Base-by-base conservation (phyloP, 2,888 invertebrate genomes). In the Calliphora vomitoria region DNA sequence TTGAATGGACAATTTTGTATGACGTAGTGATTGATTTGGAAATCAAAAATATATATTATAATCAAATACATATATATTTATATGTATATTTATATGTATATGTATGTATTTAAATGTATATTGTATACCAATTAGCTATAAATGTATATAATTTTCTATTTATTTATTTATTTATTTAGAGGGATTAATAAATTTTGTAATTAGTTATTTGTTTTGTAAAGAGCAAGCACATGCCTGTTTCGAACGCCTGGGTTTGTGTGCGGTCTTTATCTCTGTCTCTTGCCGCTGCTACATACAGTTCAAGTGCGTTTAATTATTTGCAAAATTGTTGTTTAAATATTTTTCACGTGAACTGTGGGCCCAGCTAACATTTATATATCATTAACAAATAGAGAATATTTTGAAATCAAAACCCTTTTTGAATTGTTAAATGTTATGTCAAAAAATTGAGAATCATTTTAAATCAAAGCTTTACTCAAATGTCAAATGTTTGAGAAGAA, bases 1-100 rank as follows among this genome's bases (percentile, higher is more conserved):
- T 55, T 53, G 35, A 71, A 85, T 75, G 41, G 71, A 75, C 35
- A 78, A 87, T 62, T 72, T 75, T 75, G 8, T 68, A 53, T 87
- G 82, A 79, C 53, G 78, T 53, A 47, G 78, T 87, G 87, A 87
- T 87, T 87, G 85, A 87, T 87, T 85, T 75, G 85, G 13, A 58
- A 53, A 74, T 58, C 47, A 31, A 69, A 60, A 62, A 10, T 62
- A 10, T 38, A 53, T 55, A 62, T 25, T 25, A 25, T 25, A 25
- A 25, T 25, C 18, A 35, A 44, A 55, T 31, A 8, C 5, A 58
- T 13, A 13, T 1, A 31, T 11, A 58, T 13, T 0, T 58, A 3
- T 41, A 60, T 15, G 60, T 18, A 15, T 31, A 5, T 8, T 60
- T 11, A 64, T 64, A 15, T 0, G 4, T 6, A 53, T n/a, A 25